These are phyloP conservation scores for Lophius piscatorius DNA, from an alignment of 2,113 vertebrate genomes.

Conservation along the genomic window DNA sequence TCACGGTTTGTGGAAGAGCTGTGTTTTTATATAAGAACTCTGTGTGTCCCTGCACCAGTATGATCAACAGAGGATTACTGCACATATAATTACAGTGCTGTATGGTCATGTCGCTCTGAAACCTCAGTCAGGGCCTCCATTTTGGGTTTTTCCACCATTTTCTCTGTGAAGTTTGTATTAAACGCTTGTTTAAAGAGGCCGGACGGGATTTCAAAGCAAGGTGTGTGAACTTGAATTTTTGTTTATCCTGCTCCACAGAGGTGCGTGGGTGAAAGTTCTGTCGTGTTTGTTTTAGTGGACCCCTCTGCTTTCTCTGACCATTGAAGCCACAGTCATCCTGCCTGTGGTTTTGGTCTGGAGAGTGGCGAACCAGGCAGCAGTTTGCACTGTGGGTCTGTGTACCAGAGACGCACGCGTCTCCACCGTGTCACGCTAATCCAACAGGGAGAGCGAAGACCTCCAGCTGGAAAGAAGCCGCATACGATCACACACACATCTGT, in stretches of 20 bases:
- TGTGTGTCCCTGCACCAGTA: constrained; percentile 47
- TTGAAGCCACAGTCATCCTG: constrained; percentile 72
- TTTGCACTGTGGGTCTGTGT: constrained; percentile 42
- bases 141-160: constrained; percentile 73
- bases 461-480: constrained; percentile 42
- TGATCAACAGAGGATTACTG: constrained; percentile 70
- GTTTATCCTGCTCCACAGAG: constrained; percentile 23
- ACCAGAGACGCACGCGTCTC: constrained; percentile 33
- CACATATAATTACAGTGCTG: constrained; percentile 75
- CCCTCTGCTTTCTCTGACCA: constrained; percentile 59
- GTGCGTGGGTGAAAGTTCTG: constrained; percentile 25
- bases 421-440: constrained; percentile 22
- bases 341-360: constrained; percentile 72
- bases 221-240: constrained; percentile 27
- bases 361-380: constrained; percentile 54
- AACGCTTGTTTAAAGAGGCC: constrained; percentile 12
- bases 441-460: constrained; percentile 11
- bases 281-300: constrained; percentile 56
- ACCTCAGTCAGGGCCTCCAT: constrained; percentile 75
- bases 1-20: constrained; percentile 54
- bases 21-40: constrained; percentile 53
- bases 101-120: constrained; percentile 75
- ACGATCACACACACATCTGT: constrained; percentile 36
- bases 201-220: constrained; percentile 21
- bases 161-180: constrained; percentile 19